Percentiles rank a stretch among this genome's conserved stretches.
These are phyloP conservation scores for Porites lobata DNA, from an alignment of 92 coral and sea anemone genomes.

Conservation along the genomic window DNA sequence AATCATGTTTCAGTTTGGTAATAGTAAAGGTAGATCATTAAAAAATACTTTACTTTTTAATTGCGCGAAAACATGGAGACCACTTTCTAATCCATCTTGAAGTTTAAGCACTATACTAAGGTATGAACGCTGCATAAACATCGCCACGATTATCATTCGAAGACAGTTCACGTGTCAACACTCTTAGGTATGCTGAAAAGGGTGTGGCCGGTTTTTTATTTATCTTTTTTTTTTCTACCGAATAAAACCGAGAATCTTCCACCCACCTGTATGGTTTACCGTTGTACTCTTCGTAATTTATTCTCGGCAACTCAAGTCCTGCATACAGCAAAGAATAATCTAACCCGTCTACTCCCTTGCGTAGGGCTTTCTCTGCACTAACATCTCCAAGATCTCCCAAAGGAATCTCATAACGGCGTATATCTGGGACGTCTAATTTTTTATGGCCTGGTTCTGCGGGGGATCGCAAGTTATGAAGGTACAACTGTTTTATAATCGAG, in stretches of 20 bases:
- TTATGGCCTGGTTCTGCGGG: slow-evolving; percentile 13
- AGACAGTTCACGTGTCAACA: too few relatives aligned
- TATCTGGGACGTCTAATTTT: slow-evolving; percentile 17
- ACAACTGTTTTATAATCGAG: slow-evolving; percentile 50
- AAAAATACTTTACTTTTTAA: too few relatives aligned
- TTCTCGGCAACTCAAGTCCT: slow-evolving; percentile 80
- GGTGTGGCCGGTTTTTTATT: background rate
- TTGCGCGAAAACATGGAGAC: too few relatives aligned
- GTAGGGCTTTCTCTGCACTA: slow-evolving; percentile 16
- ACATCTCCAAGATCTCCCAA: slow-evolving; percentile 50
- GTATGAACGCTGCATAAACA: too few relatives aligned
- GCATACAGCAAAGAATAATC: slow-evolving; percentile 68
- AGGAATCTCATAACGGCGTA: slow-evolving; percentile 82
- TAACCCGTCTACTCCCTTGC: slow-evolving; percentile 44
- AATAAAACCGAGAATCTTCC: background rate
- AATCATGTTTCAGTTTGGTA: too few relatives aligned
- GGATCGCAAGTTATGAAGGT: slow-evolving; percentile 66
- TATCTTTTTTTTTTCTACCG: background rate
- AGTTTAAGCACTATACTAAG: too few relatives aligned
- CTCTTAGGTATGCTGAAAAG: background rate
- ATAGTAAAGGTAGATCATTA: too few relatives aligned
- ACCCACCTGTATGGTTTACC: slow-evolving; percentile 70
- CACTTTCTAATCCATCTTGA: too few relatives aligned
- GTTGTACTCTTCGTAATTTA: slow-evolving; percentile 72
- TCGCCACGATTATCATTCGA: too few relatives aligned